Base-by-base conservation (phyloP, 1,140 invertebrate species). In the Procambarus clarkii region DNA sequence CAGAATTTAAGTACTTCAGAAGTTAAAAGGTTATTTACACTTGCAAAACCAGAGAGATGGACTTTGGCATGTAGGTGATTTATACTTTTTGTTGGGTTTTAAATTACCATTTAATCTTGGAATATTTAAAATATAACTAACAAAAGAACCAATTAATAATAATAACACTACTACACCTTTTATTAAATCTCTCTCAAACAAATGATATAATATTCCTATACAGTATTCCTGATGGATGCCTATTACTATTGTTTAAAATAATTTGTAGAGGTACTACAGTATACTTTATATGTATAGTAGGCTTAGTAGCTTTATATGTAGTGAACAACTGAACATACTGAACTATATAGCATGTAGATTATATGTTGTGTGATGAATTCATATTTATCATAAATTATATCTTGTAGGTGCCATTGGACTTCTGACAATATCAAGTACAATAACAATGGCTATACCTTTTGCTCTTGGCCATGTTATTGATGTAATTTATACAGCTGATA, bases 381-480 rank as follows among this genome's bases (percentile, higher is more conserved):
- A 18, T 64, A 18, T 64, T 2, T 18, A 18, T 21, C 60, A 18
- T 34, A 18, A 64, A 21, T 24, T 18, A 50, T 91, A 91, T 93
- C 77, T 87, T 93, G 86, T 94, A 97, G 97, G 96, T 95, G 98
- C 97, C 69, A 95, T 99, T 91, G 94, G 95, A 9, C 96, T 98
- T 58, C 95, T 99, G 69, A 92, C 98, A 18, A 94, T 99, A 77
- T 99, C 98, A 1, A 99, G 98, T 93, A 95, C 96, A 87, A 97
- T 99, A 2, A 98, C 98, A 64, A 98, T 99, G 97, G 96, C 97
- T 3, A 96, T 99, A 15, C 98, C 98, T n/a, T 98, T 97, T 94
- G 97, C 97, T 81, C 95, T 99, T 78, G 98, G 98, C 2, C 97
- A 97, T 95, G 96, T 99, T 2, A 96, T 99, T 92, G 98, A 99